Evolutionary conservation across 2,113 vertebrate species (phyloP), one percentile per base, ranked within the genome.

Genomic region (Pogonocichla stellata): DNA sequence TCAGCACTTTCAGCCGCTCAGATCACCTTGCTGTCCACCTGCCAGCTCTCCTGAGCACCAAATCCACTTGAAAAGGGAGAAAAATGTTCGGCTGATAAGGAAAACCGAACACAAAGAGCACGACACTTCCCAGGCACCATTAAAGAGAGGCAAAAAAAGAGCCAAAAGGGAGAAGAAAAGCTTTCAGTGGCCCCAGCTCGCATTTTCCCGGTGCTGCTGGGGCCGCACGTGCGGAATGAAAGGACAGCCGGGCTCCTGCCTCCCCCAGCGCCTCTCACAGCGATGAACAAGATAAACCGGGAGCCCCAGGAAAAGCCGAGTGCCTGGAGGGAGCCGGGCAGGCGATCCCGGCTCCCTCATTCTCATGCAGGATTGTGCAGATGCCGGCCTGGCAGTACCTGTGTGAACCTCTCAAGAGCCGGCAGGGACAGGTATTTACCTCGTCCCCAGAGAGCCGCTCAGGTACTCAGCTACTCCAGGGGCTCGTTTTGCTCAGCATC

Each of bases 251-350:
- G 1, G 43, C 7, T 66, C 20, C 80, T 50, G 47, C 36, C 42
- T 20, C 43, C 2, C 2, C 2, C 26, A 0, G 16, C 9, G 25
- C 42, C 70, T 28, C 5, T 19, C 31, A 1, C 71, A 1, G 16
- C 0, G 22, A 56, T 82, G 0, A 33, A 64, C 80, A 28, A n/a
- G 45, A 88, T 64, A 83, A 93, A 83, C n/a, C 1, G 0, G 0
- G 14, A 70, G 34, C 28, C 1, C 82, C 60, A 5, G 2, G 42
- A n/a, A 60, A 58, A 12, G n/a, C 71, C 4, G 15, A 20, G 42
- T 5, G 43, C 43, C 43, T 12, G 12, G 4, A 25, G 19, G 73
- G 82, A 28, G 20, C 71, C 5, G 22, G 1, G 75, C n/a, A 47
- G 85, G 70, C 1, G 19, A 9, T 6, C 51, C 2, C 13, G 4